These are phyloP conservation scores for Bufo bufo DNA, from an alignment of 2,113 vertebrate genomes.

Conservation along the genomic window DNA sequence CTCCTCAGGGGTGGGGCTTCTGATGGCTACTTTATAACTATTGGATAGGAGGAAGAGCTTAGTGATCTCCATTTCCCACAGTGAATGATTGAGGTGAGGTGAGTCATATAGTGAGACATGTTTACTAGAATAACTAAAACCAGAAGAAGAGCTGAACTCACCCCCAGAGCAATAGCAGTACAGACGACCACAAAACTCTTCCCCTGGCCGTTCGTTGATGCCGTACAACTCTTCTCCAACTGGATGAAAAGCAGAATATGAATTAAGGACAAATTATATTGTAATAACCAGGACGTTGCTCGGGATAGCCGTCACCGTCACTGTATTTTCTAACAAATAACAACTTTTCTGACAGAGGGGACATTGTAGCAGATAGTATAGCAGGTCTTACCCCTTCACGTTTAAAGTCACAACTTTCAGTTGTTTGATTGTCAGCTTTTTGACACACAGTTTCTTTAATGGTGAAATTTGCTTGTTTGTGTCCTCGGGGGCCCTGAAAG, in stretches of 20 bases:
- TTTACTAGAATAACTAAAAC: not conserved
- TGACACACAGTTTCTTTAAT: constrained; percentile 25
- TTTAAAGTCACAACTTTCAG: not conserved
- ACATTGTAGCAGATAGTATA: no score
- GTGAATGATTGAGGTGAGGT: not conserved
- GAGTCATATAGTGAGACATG: no score
- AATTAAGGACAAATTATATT: no score
- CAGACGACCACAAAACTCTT: not conserved
- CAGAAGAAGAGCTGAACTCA: not conserved
- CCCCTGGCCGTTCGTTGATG: not conserved
- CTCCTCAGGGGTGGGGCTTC: not conserved
- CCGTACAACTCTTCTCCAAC: constrained; percentile 3
- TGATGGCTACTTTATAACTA: not conserved
- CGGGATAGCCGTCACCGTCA: no score
- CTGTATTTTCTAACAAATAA: no score
- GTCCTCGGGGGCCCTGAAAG: not conserved
- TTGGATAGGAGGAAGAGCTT: not conserved
- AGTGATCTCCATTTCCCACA: not conserved
- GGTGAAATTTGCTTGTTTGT: constrained; percentile 18
- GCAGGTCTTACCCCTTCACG: not conserved
- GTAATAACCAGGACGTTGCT: no score
- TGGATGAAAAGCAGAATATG: not conserved
- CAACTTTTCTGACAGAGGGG: no score
- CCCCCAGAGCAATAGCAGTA: not conserved
- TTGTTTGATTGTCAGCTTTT: not conserved